phyloP scores from a whole-genome alignment of 2,113 vertebrate genomes.

The Ariopsis seemanni region DNA sequence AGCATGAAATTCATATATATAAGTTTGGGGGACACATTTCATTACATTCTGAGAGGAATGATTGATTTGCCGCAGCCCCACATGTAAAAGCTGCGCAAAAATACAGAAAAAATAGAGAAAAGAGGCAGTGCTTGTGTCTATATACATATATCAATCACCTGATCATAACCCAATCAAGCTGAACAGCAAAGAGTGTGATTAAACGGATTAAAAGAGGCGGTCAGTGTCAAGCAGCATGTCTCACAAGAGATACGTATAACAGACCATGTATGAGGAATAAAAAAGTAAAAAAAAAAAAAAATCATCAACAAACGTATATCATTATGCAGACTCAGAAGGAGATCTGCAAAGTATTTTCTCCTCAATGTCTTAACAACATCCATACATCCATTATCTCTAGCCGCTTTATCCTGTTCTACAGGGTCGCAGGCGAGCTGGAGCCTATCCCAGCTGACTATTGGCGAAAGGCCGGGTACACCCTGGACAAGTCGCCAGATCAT shows the following conservation, averaged over 20 bases:
- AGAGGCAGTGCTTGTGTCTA: neutral
- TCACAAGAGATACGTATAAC: neutral
- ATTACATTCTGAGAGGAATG: neutral
- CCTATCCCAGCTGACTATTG: too few relatives aligned
- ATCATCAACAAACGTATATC: neutral
- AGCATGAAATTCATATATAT: constrained; percentile 9
- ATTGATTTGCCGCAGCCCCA: neutral
- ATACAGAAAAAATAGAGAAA: neutral
- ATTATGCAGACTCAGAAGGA: too few relatives aligned
- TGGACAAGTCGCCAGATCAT: too few relatives aligned
- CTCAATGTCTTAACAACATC: neutral
- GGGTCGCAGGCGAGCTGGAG: too few relatives aligned
- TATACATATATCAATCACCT: neutral
- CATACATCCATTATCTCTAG: too few relatives aligned
- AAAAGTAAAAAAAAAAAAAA: too few relatives aligned
- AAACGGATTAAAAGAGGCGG: neutral
- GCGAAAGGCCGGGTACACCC: too few relatives aligned
- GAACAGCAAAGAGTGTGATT: neutral
- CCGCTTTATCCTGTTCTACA: too few relatives aligned
- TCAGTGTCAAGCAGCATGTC: neutral
- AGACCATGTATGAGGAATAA: neutral
- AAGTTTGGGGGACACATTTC: neutral
- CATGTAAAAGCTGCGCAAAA: neutral
- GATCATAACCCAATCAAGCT: neutral
- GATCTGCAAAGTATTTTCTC: neutral